Conservation (phyloP, 2,797 vertebrate species). For the Argyrosomus regius region DNA sequence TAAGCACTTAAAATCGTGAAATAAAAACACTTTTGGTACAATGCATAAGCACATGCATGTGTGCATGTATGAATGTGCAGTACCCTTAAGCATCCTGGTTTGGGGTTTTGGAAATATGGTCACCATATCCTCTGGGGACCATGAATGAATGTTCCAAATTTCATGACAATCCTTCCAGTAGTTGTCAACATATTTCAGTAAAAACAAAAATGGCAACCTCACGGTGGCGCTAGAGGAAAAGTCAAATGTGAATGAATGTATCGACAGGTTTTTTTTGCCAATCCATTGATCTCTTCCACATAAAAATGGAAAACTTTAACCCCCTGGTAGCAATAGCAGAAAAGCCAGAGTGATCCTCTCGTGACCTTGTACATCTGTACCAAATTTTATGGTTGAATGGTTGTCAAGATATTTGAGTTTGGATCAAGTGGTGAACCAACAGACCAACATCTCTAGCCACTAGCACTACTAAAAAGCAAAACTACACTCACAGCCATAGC, state of each 20-base stretch:
- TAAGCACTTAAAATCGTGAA: too few relatives aligned
- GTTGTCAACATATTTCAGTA: not conserved
- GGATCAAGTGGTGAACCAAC: not conserved
- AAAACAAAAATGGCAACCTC: not conserved
- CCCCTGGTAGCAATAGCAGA: not conserved
- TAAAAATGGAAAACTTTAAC: not conserved
- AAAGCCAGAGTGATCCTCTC: not conserved
- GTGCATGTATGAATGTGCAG: too few relatives aligned
- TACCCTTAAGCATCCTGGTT: too few relatives aligned
- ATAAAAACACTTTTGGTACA: too few relatives aligned
- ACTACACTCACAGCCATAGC: not conserved
- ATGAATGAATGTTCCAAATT: not conserved
- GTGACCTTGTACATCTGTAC: not conserved
- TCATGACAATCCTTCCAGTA: not conserved
- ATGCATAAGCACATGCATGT: too few relatives aligned
- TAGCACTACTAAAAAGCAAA: conserved; percentile 11
- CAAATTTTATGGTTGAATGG: too few relatives aligned
- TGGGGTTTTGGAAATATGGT: too few relatives aligned
- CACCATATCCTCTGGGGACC: not conserved
- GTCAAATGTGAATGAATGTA: too few relatives aligned
- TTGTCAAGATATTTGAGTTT: not conserved
- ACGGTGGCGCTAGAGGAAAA: not conserved
- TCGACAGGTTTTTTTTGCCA: too few relatives aligned
- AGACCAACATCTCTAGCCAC: not conserved
- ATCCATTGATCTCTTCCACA: not conserved